phyloP scores from a whole-genome alignment of 2,113 vertebrate species.

The Conger conger region DNA sequence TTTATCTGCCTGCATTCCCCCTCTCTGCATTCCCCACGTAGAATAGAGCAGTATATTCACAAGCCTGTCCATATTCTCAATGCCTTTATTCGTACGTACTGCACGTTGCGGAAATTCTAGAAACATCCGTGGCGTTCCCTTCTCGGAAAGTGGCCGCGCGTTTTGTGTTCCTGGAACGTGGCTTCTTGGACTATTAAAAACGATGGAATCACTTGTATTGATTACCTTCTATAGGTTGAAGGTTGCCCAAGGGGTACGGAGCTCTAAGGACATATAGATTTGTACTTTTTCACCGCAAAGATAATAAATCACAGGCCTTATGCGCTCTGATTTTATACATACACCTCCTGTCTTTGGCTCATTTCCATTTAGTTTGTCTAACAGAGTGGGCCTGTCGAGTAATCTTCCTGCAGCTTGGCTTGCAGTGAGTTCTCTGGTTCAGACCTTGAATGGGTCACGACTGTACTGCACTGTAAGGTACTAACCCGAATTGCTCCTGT shows the following conservation, averaged over 20 bases:
- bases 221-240: slow-evolving; percentile 33
- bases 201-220: slow-evolving; percentile 44
- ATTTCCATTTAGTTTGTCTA: neutral
- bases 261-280: slow-evolving; percentile 26
- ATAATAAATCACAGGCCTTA: slow-evolving; percentile 1
- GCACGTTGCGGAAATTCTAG: neutral
- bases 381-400: neutral
- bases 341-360: neutral
- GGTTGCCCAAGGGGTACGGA: slow-evolving; percentile 35
- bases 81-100: neutral
- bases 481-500: neutral
- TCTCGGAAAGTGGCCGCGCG: neutral
- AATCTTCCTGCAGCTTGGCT: neutral
- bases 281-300: slow-evolving; percentile 29
- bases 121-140: neutral
- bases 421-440: neutral
- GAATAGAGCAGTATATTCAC: slow-evolving; percentile 22
- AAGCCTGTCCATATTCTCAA: slow-evolving; percentile 13
- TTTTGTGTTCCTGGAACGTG: neutral
- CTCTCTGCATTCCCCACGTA: neutral
- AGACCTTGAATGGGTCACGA: neutral
- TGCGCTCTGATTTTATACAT: neutral
- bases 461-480: neutral
- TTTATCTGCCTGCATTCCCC: neutral
- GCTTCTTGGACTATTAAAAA: slow-evolving; percentile 26